These are phyloP conservation scores for Catocala sponsa DNA, from an alignment of 2,888 invertebrate species.

Conservation along the genomic window DNA sequence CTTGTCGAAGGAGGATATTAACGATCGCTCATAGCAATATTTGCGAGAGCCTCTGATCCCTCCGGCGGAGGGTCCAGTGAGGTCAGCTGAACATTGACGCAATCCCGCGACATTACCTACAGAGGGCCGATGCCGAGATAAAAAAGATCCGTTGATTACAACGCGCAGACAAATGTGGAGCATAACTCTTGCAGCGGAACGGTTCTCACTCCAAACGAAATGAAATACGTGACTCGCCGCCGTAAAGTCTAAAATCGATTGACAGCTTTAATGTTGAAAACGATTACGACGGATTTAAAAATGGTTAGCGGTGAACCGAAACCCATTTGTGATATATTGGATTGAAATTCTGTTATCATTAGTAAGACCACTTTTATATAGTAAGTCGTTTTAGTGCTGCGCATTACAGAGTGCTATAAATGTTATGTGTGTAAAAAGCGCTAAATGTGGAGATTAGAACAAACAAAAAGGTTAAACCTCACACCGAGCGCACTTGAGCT, in stretches of 20 bases:
- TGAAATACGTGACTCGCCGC: conserved; percentile 54
- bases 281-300: conserved; percentile 52
- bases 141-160: conserved; percentile 66
- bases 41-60: conserved; percentile 29
- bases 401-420: no score
- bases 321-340: conserved; percentile 50
- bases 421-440: no score
- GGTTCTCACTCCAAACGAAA: conserved; percentile 45
- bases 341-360: conserved; percentile 44
- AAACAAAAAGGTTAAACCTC: no score
- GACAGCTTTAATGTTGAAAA: conserved; percentile 41
- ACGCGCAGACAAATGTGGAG: conserved; percentile 65
- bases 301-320: conserved; percentile 50
- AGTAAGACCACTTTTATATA: conserved; percentile 3
- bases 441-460: no score
- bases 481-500: no score
- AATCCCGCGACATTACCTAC: conserved; percentile 45
- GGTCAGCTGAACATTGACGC: conserved; percentile 46
- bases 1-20: conserved; percentile 36
- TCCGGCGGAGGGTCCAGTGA: conserved; percentile 28
- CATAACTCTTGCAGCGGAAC: conserved; percentile 61
- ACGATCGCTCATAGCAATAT: conserved; percentile 39
- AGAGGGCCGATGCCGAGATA: conserved; percentile 53
- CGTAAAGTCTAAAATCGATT: conserved; percentile 44
- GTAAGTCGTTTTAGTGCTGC: background rate